These are phyloP conservation scores for Rhinoraja longicauda DNA, from an alignment of 2,797 vertebrate genomes.

Conservation along the genomic window DNA sequence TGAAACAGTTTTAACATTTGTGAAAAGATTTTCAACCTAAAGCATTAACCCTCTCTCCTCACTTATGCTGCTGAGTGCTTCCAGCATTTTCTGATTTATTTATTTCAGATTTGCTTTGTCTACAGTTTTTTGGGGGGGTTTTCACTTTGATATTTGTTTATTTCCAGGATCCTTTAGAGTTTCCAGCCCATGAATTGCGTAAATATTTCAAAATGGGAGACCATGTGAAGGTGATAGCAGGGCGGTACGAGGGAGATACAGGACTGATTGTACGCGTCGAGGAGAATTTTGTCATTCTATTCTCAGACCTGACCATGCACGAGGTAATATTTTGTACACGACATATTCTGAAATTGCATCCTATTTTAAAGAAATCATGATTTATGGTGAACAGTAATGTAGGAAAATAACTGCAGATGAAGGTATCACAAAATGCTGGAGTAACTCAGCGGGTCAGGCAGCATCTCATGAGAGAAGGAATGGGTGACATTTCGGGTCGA, in stretches of 20 bases:
- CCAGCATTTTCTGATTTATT: too few species aligned
- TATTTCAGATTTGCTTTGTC: too few species aligned
- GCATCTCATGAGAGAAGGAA: too few species aligned
- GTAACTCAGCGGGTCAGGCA: too few species aligned
- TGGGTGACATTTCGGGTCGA: too few species aligned
- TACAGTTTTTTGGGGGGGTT: too few species aligned
- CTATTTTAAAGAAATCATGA: not conserved
- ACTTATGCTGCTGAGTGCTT: too few species aligned
- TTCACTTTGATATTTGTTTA: not conserved
- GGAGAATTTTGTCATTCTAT: conserved; percentile 93
- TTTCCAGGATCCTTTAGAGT: conserved; percentile 83
- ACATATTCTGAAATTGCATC: not conserved
- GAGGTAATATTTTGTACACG: conserved; percentile 60
- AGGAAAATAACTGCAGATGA: not conserved
- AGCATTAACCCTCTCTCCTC: too few species aligned
- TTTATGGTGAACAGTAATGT: not conserved
- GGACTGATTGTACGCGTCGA: conserved; percentile 89
- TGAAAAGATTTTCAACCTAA: too few species aligned
- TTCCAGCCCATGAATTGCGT: conserved; percentile 82
- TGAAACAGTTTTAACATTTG: too few species aligned
- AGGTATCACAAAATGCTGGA: too few species aligned
- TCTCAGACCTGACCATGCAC: conserved; percentile 95
- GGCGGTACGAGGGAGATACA: conserved; percentile 87
- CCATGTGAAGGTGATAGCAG: conserved; percentile 91
- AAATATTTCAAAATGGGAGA: conserved; percentile 95